phyloP scores from a whole-genome alignment of 2,113 vertebrate species.

The Gopherus flavomarginatus region DNA sequence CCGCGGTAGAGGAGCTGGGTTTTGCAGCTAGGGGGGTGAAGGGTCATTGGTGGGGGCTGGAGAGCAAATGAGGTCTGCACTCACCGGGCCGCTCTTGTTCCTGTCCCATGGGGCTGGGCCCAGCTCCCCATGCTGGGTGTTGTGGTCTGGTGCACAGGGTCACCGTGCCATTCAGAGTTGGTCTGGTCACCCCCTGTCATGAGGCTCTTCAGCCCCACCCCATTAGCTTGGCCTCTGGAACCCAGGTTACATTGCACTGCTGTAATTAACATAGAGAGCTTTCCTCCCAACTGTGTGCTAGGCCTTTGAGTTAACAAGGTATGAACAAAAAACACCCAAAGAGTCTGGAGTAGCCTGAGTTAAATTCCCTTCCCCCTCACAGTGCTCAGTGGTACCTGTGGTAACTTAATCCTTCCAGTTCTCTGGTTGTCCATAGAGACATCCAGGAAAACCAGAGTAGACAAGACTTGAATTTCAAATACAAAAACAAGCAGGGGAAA shows the following conservation, averaged over 20 bases:
- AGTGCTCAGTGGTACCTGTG: not conserved
- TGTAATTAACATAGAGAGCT: not conserved
- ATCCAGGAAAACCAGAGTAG: not conserved
- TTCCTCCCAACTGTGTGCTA: not conserved
- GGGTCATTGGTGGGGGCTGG: too few relatives aligned
- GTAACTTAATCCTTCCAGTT: not conserved
- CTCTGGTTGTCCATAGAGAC: not conserved
- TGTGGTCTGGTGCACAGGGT: not conserved
- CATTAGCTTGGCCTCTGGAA: not conserved
- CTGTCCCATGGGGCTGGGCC: not conserved
- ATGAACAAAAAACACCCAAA: not conserved
- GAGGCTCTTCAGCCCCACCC: too few relatives aligned
- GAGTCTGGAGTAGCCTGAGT: not conserved
- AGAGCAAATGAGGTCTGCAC: not conserved
- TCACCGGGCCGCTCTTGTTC: not conserved
- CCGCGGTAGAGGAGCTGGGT: not conserved
- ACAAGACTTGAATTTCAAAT: not conserved
- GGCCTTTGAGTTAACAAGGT: not conserved
- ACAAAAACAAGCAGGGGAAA: not conserved
- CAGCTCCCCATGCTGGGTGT: not conserved
- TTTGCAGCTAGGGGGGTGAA: not conserved
- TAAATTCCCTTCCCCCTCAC: not conserved
- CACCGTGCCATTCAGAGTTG: not conserved
- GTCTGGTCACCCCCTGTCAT: too few relatives aligned
- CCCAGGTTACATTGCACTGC: not conserved